These are phyloP conservation scores for Onychostoma macrolepis DNA, from an alignment of 2,113 vertebrate species.

Conservation along the genomic window DNA sequence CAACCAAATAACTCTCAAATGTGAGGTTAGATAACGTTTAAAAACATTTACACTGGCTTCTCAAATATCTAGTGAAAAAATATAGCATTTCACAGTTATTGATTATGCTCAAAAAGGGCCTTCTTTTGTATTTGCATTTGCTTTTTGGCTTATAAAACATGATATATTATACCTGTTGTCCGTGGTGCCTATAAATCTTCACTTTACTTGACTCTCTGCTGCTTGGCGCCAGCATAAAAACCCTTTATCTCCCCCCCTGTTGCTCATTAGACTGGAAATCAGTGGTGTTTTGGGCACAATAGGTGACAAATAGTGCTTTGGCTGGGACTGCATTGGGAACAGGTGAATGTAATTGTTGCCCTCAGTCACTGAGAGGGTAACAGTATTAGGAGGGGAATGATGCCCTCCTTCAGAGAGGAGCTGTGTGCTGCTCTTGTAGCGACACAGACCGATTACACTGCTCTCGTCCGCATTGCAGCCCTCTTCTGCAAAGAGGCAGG, in stretches of 20 bases:
- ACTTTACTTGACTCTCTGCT: background rate
- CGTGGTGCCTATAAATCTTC: slow-evolving; percentile 1
- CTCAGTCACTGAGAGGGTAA: slow-evolving; percentile 38
- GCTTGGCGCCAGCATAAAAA: background rate
- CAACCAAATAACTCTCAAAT: slow-evolving; percentile 9
- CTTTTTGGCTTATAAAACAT: background rate
- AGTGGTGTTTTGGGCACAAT: slow-evolving; percentile 3
- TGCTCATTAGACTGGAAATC: slow-evolving; percentile 11
- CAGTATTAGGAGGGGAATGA: slow-evolving; percentile 25
- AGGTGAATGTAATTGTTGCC: background rate
- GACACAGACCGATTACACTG: slow-evolving; percentile 17
- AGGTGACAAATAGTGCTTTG: slow-evolving; percentile 8
- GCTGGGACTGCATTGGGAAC: slow-evolving; percentile 6
- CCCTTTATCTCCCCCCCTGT: background rate
- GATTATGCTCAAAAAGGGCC: background rate
- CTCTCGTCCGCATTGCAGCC: slow-evolving; percentile 55
- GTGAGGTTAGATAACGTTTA: background rate
- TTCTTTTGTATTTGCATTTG: background rate
- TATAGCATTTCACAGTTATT: background rate
- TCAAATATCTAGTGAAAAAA: background rate
- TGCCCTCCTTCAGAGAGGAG: background rate
- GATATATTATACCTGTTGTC: background rate
- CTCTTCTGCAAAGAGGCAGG: slow-evolving; percentile 33
- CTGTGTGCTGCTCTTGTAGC: slow-evolving; percentile 6
- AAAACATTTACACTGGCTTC: background rate